These are phyloP conservation scores for Ambastaia sidthimunki DNA, from an alignment of 2,797 vertebrate genomes.

Conservation along the genomic window DNA sequence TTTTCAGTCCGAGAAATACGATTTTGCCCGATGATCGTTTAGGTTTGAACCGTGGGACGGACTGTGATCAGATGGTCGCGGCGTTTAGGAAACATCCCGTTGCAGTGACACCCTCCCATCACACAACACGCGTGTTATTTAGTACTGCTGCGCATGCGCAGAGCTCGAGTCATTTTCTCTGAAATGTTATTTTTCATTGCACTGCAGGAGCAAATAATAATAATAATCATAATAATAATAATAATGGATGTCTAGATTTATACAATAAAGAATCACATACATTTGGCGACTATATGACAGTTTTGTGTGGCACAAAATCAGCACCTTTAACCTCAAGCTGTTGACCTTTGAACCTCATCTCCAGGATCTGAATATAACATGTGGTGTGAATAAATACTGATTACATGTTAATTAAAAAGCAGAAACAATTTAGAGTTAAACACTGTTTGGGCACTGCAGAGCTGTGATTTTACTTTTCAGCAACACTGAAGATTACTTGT, in stretches of 20 bases:
- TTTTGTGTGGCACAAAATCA: not conserved
- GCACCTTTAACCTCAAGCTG: conserved; percentile 52
- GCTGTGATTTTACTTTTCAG: too few species aligned
- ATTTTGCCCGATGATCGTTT: not conserved
- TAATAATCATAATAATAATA: not conserved
- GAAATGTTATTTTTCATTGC: not conserved
- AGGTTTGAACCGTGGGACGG: not conserved
- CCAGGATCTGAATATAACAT: not conserved
- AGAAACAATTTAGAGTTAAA: too few species aligned
- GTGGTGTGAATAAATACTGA: too few species aligned
- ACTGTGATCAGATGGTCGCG: not conserved
- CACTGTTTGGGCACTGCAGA: too few species aligned
- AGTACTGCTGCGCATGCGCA: conserved; percentile 55
- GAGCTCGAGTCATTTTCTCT: conserved; percentile 24
- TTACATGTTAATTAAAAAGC: too few species aligned
- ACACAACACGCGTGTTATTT: conserved; percentile 51
- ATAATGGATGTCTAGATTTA: not conserved
- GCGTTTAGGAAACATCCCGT: conserved; percentile 29
- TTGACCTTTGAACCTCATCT: conserved; percentile 52
- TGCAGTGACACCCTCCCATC: conserved; percentile 32
- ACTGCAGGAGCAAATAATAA: not conserved
- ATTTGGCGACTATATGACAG: not conserved
- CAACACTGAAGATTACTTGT: too few species aligned
- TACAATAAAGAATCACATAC: not conserved
- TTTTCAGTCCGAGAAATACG: conserved; percentile 26